Percentiles rank a stretch among this genome's conserved stretches.
phyloP scores from a whole-genome alignment of 2,797 vertebrate genomes.

The Pseudocheirus occidentalis region DNA sequence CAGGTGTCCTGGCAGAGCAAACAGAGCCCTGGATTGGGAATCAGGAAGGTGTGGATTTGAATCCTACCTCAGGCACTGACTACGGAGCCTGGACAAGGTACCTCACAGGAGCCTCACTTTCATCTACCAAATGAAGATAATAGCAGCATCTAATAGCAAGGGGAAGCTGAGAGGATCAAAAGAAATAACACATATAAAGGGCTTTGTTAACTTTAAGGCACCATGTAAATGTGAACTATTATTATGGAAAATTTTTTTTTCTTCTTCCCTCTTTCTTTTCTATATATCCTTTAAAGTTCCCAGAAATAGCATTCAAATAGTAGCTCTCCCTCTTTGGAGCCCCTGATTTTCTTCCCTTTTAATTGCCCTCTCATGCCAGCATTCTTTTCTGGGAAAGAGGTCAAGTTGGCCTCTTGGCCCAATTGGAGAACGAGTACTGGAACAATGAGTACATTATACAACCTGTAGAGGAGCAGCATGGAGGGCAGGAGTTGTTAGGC shows the following conservation, averaged over 20 bases:
- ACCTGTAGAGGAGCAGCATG: constrained; percentile 4
- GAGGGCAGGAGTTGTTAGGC: constrained; percentile 29
- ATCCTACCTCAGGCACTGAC: background rate
- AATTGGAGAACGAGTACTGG: constrained; percentile 21
- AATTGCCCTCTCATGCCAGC: constrained; percentile 46
- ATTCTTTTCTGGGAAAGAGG: constrained; percentile 52
- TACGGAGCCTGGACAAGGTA: background rate
- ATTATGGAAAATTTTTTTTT: background rate
- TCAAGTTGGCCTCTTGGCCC: constrained; percentile 20
- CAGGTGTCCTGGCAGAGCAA: background rate
- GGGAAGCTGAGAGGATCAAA: background rate
- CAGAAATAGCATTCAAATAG: constrained; percentile 57
- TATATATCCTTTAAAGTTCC: constrained; percentile 43
- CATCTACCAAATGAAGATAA: background rate
- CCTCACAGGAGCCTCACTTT: background rate
- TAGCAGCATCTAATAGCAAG: background rate
- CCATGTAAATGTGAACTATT: background rate
- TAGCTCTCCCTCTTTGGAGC: constrained; percentile 53
- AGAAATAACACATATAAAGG: background rate
- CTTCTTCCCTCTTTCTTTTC: constrained; percentile 27
- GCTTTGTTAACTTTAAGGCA: background rate
- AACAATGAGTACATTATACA: constrained; percentile 34
- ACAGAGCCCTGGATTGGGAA: background rate
- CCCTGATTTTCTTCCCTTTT: constrained; percentile 34
- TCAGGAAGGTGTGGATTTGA: background rate